phyloP scores from a whole-genome alignment of 2,113 vertebrate genomes.

The Daphoenositta chrysoptera region DNA sequence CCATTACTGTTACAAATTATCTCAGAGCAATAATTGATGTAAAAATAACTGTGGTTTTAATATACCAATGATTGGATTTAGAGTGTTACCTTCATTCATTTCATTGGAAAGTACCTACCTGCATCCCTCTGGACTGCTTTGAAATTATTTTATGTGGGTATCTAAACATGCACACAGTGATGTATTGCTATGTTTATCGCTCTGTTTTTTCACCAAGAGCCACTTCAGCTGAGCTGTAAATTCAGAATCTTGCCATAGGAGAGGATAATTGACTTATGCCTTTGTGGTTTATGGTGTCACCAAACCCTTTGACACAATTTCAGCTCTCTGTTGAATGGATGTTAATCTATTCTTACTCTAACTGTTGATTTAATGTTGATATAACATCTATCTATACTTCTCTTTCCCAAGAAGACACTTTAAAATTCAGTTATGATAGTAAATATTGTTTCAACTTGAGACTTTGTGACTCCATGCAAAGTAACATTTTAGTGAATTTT shows the following conservation, averaged over 20 bases:
- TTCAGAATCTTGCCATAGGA: not conserved
- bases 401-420: not conserved
- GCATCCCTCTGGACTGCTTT: not conserved
- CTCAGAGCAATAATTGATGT: not conserved
- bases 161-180: not conserved
- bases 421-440: not conserved
- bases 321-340: not conserved
- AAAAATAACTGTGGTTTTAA: not conserved
- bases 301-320: not conserved
- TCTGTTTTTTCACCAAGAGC: not conserved
- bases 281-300: constrained; percentile 15
- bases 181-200: not conserved
- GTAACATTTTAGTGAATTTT: not conserved
- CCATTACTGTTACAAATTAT: not conserved
- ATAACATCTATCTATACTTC: not conserved
- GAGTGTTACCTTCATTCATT: not conserved
- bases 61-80: not conserved
- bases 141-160: not conserved
- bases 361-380: not conserved
- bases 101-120: not conserved
- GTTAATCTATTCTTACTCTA: not conserved
- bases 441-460: not conserved
- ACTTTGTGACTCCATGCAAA: not conserved
- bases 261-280: not conserved
- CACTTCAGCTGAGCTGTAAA: not conserved